A percentile compares a stretch with the other conserved stretches of the same genome.
Evolutionary conservation across 2,888 invertebrate species (phyloP).

Genomic region (Hedya salicella): DNA sequence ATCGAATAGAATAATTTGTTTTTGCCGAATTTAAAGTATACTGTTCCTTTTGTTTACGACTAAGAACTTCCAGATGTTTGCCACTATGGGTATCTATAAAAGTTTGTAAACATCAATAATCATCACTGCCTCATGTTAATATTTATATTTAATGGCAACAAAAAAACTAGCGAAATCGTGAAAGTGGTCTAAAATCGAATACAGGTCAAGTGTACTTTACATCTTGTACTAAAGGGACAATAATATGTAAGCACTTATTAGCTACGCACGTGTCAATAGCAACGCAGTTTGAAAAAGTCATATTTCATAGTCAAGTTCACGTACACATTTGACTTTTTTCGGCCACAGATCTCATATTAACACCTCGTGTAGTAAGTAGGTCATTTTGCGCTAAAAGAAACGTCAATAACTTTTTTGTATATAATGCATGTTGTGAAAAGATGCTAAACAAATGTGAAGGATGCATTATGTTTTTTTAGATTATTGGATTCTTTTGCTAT

Average conservation of each 20-base stretch:
- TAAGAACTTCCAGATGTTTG: too few relatives aligned
- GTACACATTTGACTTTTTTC: not conserved
- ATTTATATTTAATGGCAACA: not conserved
- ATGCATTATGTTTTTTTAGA: not conserved
- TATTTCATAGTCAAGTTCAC: not conserved
- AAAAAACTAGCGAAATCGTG: not conserved
- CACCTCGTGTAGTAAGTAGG: slow-evolving; percentile 36
- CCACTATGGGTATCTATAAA: too few relatives aligned
- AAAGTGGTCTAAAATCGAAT: slow-evolving; percentile 12
- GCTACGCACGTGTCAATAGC: slow-evolving; percentile 15
- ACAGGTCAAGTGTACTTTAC: slow-evolving; percentile 19
- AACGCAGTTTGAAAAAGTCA: not conserved
- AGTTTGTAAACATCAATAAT: too few relatives aligned
- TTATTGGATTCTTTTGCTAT: not conserved
- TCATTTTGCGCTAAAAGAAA: slow-evolving; percentile 20
- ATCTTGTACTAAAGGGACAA: slow-evolving; percentile 14
- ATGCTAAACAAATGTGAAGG: slow-evolving; percentile 7
- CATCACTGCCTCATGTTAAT: not conserved
- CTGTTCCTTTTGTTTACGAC: too few relatives aligned
- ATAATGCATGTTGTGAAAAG: not conserved
- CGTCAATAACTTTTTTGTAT: slow-evolving; percentile 1
- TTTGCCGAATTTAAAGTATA: too few relatives aligned
- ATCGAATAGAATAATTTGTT: too few relatives aligned
- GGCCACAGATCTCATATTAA: slow-evolving; percentile 3
- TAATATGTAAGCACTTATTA: slow-evolving; percentile 18